A percentile compares a stretch with the other conserved stretches of the same genome.
Conservation (phyloP, 2,888 invertebrate species). For the Anorthoa munda region DNA sequence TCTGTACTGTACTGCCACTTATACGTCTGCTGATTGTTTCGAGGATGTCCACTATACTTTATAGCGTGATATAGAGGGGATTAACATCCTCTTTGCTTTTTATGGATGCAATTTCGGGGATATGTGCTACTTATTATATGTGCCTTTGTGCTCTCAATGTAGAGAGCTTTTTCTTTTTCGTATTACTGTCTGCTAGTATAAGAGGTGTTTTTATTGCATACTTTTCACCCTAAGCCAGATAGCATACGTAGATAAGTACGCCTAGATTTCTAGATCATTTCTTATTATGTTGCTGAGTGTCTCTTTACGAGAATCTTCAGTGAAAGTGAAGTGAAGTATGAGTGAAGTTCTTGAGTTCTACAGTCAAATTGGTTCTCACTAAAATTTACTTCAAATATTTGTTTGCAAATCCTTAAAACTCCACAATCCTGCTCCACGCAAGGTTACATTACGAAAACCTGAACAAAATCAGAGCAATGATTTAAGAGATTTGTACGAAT, state of each 20-base stretch:
- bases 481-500: constrained; percentile 32
- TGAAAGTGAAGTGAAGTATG: no score
- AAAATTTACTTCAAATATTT: constrained; percentile 10
- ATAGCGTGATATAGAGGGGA: constrained; percentile 19
- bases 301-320: neutral
- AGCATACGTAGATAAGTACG: neutral
- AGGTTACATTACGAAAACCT: constrained; percentile 17
- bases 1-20: constrained; percentile 14
- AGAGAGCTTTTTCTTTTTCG: constrained; percentile 27
- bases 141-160: constrained; percentile 14
- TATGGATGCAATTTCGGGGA: constrained; percentile 33
- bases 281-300: neutral
- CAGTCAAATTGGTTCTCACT: neutral
- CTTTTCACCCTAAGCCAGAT: neutral
- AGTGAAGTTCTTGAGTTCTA: no score
- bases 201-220: constrained; percentile 16
- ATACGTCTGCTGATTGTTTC: constrained; percentile 35
- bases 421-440: constrained; percentile 1
- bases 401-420: constrained; percentile 12
- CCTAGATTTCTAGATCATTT: neutral
- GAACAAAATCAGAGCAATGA: constrained; percentile 37
- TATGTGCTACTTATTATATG: constrained; percentile 8
- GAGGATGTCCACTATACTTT: constrained; percentile 40
- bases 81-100: constrained; percentile 44
- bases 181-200: neutral